Evolutionary conservation across 2,113 vertebrate genomes (phyloP), one percentile per base, ranked within the genome.

Genomic region (Platycercus adscitus): DNA sequence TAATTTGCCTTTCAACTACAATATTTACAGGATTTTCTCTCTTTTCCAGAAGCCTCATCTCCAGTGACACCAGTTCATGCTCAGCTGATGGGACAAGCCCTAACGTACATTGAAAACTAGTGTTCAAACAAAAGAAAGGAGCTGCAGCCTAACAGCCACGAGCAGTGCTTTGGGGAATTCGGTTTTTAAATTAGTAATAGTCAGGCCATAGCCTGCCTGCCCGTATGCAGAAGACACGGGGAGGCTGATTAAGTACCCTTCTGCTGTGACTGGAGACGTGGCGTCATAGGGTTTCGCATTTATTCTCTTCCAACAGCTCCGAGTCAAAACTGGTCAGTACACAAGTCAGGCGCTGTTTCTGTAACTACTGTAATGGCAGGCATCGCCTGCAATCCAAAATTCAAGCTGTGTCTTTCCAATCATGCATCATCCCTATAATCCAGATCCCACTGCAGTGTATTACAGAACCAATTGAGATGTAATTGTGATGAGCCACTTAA

Each of bases 371-470:
- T 55, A 86, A 80, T 2, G 13, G 73, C 44, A 88, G 69, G 50
- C 23, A 39, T 39, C 0, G 2, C 55, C 1, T 29, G 47, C 69
- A 75, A 61, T 72, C 83, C 41, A 17, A 79, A 93, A 82, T 76
- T 93, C 93, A 87, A 94, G 55, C 93, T 89, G 69, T 49, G 83
- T n/a, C 86, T 87, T 76, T 93, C 76, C 86, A 91, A 11, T 88
- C 44, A 46, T 13, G 28, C 37, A 92, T 49, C 69, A 86, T 35
- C 44, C 80, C 69, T 56, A 72, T 64, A 92, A 87, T 72, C 72
- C 64, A 81, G 43, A 65, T 53, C 55, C 68, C 44, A 44, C 12
- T 55, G 61, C 11, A 4, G 0, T 33, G 17, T 76, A 55, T 47
- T 78, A 71, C 41, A 60, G 79, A 56, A 71, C 8, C 43, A 43